Base-by-base conservation (phyloP, 2,113 vertebrate species). In the Aegotheles bennettii region DNA sequence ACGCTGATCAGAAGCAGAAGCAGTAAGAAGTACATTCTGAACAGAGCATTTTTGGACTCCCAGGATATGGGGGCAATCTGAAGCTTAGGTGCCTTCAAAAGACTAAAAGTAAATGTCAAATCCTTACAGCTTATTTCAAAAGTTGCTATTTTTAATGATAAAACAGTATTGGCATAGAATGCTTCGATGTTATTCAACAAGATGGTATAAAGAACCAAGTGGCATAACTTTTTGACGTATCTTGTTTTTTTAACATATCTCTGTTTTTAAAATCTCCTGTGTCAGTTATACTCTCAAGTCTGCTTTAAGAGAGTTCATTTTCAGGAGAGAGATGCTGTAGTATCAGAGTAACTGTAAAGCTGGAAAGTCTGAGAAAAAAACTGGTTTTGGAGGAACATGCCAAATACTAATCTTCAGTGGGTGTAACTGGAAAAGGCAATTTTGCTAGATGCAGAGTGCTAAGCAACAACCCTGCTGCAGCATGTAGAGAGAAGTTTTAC, bases 401-500 rank as follows among this genome's bases (percentile, higher is more conserved):
- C 54, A 77, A 54, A 54, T 31, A n/a, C 7, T 51, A 28, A 61
- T 70, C 29, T 60, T 56, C 13, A 71, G 36, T 3, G 21, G 38
- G 16, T 21, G 11, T 14, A 50, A 54, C 0, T 84, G 38, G 0
- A 59, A 63, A 93, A 86, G 47, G 21, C 21, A 63, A 77, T 9
- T 17, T 60, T 73, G 36, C 40, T 71, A 57, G 13, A 7, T 45
- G 4, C 1, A 19, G 15, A 70, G 13, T 43, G 47, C 31, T 36
- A 47, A 80, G 51, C 28, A 73, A 12, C 35, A 63, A 20, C n/a
- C 6, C 24, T 54, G 33, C 50, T 77, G 76, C 63, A 64, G 57
- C 48, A 33, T 0, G 3, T 4, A 8, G 15, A 67, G 56, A 26
- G 6, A 63, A 16, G 29, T 7, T 35, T 95, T 98, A 98, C 98